Conservation (phyloP, 2,113 vertebrate species). For the Ochotona curzoniae region DNA sequence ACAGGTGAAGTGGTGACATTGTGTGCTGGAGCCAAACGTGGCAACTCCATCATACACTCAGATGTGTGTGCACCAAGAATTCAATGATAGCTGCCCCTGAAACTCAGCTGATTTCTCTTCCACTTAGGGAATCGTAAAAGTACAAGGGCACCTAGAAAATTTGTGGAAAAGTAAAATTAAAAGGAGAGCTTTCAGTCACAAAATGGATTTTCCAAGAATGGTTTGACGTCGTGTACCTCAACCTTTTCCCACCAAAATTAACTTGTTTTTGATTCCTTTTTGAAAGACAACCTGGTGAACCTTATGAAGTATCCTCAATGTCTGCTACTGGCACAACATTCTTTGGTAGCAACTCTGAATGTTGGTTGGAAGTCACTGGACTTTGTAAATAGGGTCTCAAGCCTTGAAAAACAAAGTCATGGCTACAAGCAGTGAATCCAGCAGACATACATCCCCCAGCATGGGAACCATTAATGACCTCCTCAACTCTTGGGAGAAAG, state of each 20-base stretch:
- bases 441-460: background rate
- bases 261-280: no score
- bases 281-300: no score
- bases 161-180: no score
- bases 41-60: background rate
- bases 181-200: no score
- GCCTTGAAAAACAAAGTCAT: background rate
- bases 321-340: background rate
- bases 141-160: background rate
- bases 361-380: background rate
- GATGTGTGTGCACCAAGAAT: fast-evolving
- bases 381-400: background rate
- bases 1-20: background rate
- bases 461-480: background rate
- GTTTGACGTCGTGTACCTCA: no score
- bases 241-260: no score
- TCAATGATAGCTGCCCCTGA: background rate
- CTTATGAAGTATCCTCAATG: no score
- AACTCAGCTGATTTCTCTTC: background rate
- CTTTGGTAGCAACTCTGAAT: background rate
- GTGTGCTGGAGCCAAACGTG: background rate
- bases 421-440: background rate
- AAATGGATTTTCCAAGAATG: no score
- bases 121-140: background rate
- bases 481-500: background rate